Percentiles rank a stretch among this genome's conserved stretches.
Conservation (phyloP, 1,140 invertebrate species). For the Macrobrachium nipponense region DNA sequence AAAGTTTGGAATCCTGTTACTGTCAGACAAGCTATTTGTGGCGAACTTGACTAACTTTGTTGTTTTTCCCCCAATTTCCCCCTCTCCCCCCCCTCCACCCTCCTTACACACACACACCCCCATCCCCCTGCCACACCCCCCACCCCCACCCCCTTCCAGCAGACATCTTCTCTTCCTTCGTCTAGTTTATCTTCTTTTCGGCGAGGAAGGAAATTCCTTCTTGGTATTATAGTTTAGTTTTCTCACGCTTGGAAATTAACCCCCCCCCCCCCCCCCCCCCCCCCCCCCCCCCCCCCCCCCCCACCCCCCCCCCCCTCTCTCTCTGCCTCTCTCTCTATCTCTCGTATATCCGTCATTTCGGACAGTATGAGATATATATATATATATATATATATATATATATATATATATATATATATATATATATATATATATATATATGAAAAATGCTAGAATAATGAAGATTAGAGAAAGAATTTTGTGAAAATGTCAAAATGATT, state of each 20-base stretch:
- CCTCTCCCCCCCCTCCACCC: not conserved
- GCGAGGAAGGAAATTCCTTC: too few relatives aligned
- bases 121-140: not conserved
- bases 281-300: not conserved
- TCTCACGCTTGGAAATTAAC: too few relatives aligned
- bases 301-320: not conserved
- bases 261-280: not conserved
- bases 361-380: not conserved
- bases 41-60: not conserved
- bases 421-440: not conserved
- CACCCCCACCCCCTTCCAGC: not conserved
- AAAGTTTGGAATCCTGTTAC: not conserved
- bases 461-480: too few relatives aligned
- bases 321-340: conserved; percentile 15
- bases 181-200: conserved; percentile 3
- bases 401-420: conserved; percentile 13
- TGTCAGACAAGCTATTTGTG: not conserved
- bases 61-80: not conserved
- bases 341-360: not conserved
- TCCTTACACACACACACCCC: not conserved
- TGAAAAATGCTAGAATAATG: too few relatives aligned
- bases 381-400: conserved; percentile 3
- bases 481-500: too few relatives aligned
- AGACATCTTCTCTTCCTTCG: not conserved
- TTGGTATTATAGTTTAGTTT: too few relatives aligned